Percentiles rank a stretch among this genome's conserved stretches.
Conservation (phyloP, 2,113 vertebrate species). For the Microtus oregoni region DNA sequence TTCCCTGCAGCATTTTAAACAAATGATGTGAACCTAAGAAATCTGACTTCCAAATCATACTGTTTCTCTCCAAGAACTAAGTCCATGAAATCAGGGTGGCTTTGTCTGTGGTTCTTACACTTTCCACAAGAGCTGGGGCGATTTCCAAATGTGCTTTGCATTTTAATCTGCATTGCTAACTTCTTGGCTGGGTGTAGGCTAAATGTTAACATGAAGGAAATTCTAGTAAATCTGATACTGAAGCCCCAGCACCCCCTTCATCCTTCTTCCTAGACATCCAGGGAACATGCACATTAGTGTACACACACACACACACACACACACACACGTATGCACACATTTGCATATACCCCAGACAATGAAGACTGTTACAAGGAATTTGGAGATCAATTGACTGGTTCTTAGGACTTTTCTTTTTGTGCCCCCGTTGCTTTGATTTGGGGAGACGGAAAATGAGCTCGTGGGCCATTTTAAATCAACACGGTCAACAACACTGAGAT, state of each 20-base stretch:
- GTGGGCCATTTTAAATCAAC: not conserved
- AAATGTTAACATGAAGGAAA: conserved; percentile 53
- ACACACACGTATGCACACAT: not conserved
- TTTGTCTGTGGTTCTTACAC: conserved; percentile 15
- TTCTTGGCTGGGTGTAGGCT: not conserved
- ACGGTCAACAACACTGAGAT: not conserved
- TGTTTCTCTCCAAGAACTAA: not conserved
- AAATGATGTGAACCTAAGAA: conserved; percentile 12
- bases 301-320: not conserved
- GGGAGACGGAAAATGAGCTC: not conserved
- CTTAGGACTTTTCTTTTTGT: conserved; percentile 32
- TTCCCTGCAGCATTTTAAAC: conserved; percentile 31
- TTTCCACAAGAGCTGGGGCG: conserved; percentile 9
- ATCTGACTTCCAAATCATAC: not conserved
- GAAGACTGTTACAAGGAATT: not conserved
- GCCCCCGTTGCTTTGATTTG: not conserved
- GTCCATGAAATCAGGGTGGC: conserved; percentile 40
- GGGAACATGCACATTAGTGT: not conserved
- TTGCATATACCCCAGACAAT: not conserved
- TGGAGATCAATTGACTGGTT: not conserved
- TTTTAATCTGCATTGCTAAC: not conserved
- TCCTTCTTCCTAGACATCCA: not conserved
- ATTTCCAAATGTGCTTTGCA: conserved; percentile 44
- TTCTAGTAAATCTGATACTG: conserved; percentile 19
- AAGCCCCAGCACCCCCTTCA: not conserved